Evolutionary conservation across 2,888 invertebrate species (phyloP).

Genomic region (Limnephilus rhombicus): DNA sequence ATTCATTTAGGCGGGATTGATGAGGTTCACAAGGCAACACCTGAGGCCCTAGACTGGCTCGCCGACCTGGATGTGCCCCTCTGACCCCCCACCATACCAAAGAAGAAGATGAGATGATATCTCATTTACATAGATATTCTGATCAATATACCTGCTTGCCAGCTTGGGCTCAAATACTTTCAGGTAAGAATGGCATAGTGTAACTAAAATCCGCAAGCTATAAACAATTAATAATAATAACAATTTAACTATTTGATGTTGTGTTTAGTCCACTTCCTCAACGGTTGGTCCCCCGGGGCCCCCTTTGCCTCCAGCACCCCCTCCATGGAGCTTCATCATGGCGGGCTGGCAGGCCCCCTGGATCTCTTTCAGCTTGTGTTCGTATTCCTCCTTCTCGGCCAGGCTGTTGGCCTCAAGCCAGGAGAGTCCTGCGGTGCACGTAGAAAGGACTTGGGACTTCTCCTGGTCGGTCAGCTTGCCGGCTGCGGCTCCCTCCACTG

Average conservation of each 20-base stretch:
- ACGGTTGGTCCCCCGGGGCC: slow-evolving; percentile 80
- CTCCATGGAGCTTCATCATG: slow-evolving; percentile 90
- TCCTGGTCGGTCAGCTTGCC: slow-evolving; percentile 85
- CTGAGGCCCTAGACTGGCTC: too few species aligned
- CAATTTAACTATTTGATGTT: slow-evolving; percentile 19
- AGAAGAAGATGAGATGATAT: too few species aligned
- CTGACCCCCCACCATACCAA: too few species aligned
- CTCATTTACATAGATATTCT: background rate
- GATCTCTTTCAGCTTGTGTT: slow-evolving; percentile 85
- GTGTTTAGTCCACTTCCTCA: slow-evolving; percentile 82
- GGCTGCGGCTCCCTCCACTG: slow-evolving; percentile 80
- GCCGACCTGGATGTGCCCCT: too few species aligned
- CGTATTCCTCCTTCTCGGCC: slow-evolving; percentile 88
- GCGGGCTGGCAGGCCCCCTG: slow-evolving; percentile 87
- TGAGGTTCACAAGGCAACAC: too few species aligned
- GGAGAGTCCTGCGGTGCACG: slow-evolving; percentile 83
- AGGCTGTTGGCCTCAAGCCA: slow-evolving; percentile 91
- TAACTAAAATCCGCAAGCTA: background rate
- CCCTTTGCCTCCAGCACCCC: slow-evolving; percentile 69
- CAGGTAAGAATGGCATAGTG: background rate
- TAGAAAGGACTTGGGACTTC: slow-evolving; percentile 82
- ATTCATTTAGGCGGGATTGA: too few species aligned
- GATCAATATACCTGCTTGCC: background rate
- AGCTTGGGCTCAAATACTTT: background rate
- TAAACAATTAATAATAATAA: slow-evolving; percentile 26